phyloP scores from a whole-genome alignment of 2,888 invertebrate genomes.

The Leptogaster cylindrica region DNA sequence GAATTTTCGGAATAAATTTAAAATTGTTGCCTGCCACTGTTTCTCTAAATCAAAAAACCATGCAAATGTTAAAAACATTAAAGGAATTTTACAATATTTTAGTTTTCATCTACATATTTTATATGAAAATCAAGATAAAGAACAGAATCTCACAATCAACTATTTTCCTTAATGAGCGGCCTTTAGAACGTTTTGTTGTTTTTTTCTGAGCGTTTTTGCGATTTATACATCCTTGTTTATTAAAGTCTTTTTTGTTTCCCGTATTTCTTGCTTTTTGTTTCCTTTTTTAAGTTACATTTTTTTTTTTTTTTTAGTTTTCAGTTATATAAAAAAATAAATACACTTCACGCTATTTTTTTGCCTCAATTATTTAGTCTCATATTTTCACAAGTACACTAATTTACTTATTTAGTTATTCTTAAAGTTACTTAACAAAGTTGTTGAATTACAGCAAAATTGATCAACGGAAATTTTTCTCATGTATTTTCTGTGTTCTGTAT shows the following conservation, averaged over 20 bases:
- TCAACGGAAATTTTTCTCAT: conserved; percentile 7
- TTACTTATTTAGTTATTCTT: conserved; percentile 40
- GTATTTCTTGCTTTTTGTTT: conserved; percentile 9
- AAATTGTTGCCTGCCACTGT: too few species aligned
- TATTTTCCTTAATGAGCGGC: conserved; percentile 1
- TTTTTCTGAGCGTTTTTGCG: conserved; percentile 21
- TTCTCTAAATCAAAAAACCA: too few species aligned
- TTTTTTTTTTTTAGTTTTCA: conserved; percentile 26
- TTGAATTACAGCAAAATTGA: conserved; percentile 23
- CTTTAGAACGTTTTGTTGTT: conserved; percentile 13
- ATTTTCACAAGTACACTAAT: conserved; percentile 45
- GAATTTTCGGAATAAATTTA: too few species aligned
- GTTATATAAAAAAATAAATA: conserved; percentile 46
- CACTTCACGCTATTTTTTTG: conserved; percentile 44
- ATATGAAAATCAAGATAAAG: too few species aligned
- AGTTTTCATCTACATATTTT: too few species aligned
- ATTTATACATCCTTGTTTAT: conserved; percentile 19
- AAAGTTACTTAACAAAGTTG: conserved; percentile 6
- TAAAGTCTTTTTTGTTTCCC: conserved; percentile 29
- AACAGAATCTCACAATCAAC: conserved; percentile 10
- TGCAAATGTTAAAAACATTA: too few species aligned
- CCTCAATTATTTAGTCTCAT: conserved; percentile 36
- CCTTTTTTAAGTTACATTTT: too few species aligned
- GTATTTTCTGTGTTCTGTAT: not conserved
- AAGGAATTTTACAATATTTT: too few species aligned